Base-by-base conservation (phyloP, 2,888 invertebrate genomes). In the Parochlus steinenii region DNA sequence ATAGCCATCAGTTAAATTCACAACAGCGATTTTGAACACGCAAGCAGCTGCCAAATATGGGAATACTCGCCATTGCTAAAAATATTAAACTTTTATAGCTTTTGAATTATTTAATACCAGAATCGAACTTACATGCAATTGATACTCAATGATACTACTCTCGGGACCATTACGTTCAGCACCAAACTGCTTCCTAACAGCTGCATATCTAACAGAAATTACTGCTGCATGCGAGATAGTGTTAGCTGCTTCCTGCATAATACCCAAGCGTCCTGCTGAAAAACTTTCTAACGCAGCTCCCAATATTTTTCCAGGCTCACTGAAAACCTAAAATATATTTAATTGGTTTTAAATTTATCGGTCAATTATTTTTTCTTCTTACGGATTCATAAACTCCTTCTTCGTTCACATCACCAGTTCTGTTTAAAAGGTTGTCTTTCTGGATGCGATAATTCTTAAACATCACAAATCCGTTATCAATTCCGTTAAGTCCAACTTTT, bases 381-480 rank as follows among this genome's bases (percentile, higher is more conserved):
- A 83, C 79, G 45, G 86, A 82, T 46, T 85, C 78, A 53, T 92
- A 95, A 41, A 70, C 67, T 1, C 93, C 93, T 10, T 83, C 81
- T 5, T 76, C 71, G 0, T 81, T 80, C 12, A 95, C 83, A 54
- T 92, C 89, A 5, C 85, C 90, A 0, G 81, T 86, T 46, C 81
- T 69, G 56, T 92, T 90, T 35, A 93, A 62, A 1, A 92, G 63
- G 53, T 80, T 78, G 48, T 77, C 80, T 34, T 80, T 69, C 2
- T 89, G 85, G 57, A 93, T 82, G 48, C 82, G 69, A 56, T 85
- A 87, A 47, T 85, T 73, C 51, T 82, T 72, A 61, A 92, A 90
- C 61, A 83, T 71, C 42, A 87, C 69, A 54, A 87, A 89, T 75
- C 92, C 93, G 57, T 93, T 93, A 55, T 93, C 92, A 40, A 90